Evolutionary conservation across 1,140 invertebrate genomes (phyloP), one percentile per base, ranked within the genome.

Genomic region (Polypedilum vanderplanki): DNA sequence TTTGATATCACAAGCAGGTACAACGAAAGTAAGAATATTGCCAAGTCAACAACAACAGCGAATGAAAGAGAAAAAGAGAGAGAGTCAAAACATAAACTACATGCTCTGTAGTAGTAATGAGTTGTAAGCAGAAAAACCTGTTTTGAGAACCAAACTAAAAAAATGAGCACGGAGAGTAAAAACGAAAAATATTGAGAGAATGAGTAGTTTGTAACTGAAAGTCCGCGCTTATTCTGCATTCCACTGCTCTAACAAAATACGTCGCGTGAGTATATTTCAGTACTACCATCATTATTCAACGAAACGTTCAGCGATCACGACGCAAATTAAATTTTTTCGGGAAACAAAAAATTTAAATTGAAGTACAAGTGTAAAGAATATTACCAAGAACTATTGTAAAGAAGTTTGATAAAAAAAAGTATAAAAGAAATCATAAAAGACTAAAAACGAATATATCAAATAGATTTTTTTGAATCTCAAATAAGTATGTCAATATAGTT

Each of bases 141-240:
- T 57, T 57, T 57, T 57, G 8, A 46, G 12, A 57, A n/a, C 4
- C n/a, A 57, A 57, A 57, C 4, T 12, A 12, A 57, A 57, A 57
- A n/a, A 57, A 57, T 15, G 46, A 57, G 12, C n/a, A 4, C n/a
- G n/a, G 46, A 57, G 46, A 57, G 46, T 57, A 57, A 57, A 57
- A 57, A 57, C 0, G 41, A 9, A 57, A 57, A n/a, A 57, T 4
- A 46, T 8, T 10, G 46, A 9, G 46, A 57, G 46, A 57, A 57
- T 57, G 46, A 15, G 12, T 57, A 57, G 46, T n/a, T 57, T 15
- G 12, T 57, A 57, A 57, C n/a, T n/a, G 9, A 57, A 57, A 57
- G n/a, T n/a, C 46, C 46, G 46, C 46, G 46, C 46, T 12, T 57
- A 57, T 57, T 57, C 46, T 57, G 46, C 46, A 57, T 57, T 57